Base-by-base conservation (phyloP, 2,888 invertebrate species). In the Idaea biselata region DNA sequence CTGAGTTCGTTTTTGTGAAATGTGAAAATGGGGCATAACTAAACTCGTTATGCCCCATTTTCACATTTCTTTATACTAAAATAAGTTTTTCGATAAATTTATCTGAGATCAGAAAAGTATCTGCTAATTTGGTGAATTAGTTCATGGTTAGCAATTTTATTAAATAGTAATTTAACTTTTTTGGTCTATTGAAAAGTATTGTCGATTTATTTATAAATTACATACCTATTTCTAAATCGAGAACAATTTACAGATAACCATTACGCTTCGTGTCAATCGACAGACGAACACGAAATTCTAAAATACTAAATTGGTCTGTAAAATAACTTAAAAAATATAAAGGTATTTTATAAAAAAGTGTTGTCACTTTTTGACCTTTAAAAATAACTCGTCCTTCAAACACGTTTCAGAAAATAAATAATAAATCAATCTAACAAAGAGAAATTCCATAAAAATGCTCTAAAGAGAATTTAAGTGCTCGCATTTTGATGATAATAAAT, bases 401-500 rank as follows among this genome's bases (percentile, higher is more conserved):
- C 14, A 44, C 11, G 44, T 44, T 44, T 44, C 44, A 44, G 44
- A 8, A 44, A 44, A 44, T 44, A 44, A 7, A 44, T 11, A 25
- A 44, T 44, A 44, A 44, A 44, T 44, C 44, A 44, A 8, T 44
- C 11, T 11, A 44, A 44, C 44, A 44, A 44, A 44, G 44, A 44
- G 44, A 44, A 44, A 44, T 44, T 44, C 44, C 44, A 44, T 44
- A 44, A 44, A 44, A 44, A 44, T 44, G 3, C 14, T 44, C 44
- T 44, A 44, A 44, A 44, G 44, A 44, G 44, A 44, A 44, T 44
- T 44, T 44, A 44, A 44, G 44, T 44, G 44, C 44, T 44, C 44
- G 44, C 44, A 44, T 44, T 44, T 44, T 44, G 44, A 44, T 11
- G 44, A 44, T 44, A 44, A 44, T 44, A 44, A 44, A 44, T 44